Percentiles rank a stretch among this genome's conserved stretches.
Evolutionary conservation across 2,888 invertebrate species (phyloP).

Genomic region (Tortrix viridana): DNA sequence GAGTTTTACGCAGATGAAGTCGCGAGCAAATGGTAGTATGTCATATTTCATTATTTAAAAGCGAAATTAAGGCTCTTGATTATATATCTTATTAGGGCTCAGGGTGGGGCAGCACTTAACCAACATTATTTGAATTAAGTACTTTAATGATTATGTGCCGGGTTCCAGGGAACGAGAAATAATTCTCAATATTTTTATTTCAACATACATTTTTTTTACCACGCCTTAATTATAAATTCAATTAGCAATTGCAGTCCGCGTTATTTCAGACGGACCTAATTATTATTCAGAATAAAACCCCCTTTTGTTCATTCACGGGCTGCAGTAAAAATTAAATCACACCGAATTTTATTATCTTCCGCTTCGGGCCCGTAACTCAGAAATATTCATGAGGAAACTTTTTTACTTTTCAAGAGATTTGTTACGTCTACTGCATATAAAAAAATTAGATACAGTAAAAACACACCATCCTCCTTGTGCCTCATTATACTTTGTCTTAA

Average conservation of each 20-base stretch:
- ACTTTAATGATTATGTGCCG: too few species aligned
- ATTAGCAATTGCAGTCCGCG: constrained; percentile 35
- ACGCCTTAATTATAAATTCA: constrained; percentile 10
- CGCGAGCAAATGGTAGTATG: too few species aligned
- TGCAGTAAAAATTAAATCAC: constrained; percentile 74
- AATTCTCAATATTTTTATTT: background rate
- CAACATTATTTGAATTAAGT: too few species aligned
- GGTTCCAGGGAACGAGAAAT: too few species aligned
- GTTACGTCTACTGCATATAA: constrained; percentile 42
- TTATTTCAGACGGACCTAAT: constrained; percentile 54
- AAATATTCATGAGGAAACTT: constrained; percentile 74
- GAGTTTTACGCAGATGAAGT: too few species aligned
- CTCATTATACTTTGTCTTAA: too few species aligned
- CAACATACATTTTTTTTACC: constrained; percentile 9
- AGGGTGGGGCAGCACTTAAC: too few species aligned
- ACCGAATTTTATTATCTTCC: constrained; percentile 73
- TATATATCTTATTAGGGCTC: too few species aligned
- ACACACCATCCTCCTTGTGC: too few species aligned
- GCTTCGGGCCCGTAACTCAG: constrained; percentile 68
- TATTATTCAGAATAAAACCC: constrained; percentile 67
- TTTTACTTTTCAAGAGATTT: constrained; percentile 53
- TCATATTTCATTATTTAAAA: too few species aligned
- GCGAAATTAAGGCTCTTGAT: too few species aligned
- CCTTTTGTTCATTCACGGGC: constrained; percentile 64
- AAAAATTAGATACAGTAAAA: background rate